Conservation (phyloP, 2,888 invertebrate species). For the Schizotus pectinicornis region DNA sequence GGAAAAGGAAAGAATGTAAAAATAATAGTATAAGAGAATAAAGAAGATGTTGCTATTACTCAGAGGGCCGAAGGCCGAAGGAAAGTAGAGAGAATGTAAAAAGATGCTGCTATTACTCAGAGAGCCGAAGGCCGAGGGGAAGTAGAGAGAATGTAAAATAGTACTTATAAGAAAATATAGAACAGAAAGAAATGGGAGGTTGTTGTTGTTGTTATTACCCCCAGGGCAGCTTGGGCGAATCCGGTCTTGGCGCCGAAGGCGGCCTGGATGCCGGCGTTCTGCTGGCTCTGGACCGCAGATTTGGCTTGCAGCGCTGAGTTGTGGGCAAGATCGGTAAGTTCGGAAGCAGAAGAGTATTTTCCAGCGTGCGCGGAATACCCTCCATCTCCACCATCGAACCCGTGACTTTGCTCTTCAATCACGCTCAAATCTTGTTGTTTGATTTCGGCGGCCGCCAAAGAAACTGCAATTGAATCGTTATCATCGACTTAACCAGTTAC, state of each 20-base stretch:
- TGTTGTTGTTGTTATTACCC: conserved; percentile 39
- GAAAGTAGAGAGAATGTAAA: no score
- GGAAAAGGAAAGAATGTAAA: no score
- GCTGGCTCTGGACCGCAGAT: conserved; percentile 70
- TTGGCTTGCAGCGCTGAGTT: conserved; percentile 76
- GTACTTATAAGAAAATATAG: no score
- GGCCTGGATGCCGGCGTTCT: conserved; percentile 74
- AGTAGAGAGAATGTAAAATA: no score
- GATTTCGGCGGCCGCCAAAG: conserved; percentile 18
- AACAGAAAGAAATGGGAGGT: not conserved
- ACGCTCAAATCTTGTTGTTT: not conserved
- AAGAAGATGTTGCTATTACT: no score
- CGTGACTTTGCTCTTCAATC: not conserved
- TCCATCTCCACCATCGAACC: conserved; percentile 2
- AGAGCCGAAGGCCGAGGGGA: no score
- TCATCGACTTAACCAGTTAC: no score
- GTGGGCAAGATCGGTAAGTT: conserved; percentile 70
- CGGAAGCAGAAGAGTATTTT: conserved; percentile 67
- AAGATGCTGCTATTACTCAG: no score
- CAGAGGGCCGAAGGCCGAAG: no score
- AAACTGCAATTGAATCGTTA: no score
- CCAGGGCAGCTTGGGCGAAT: conserved; percentile 71
- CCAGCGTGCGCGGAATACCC: conserved; percentile 2
- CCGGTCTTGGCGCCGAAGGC: conserved; percentile 77
- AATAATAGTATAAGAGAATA: no score